Percentiles rank a stretch among this genome's conserved stretches.
phyloP scores from a whole-genome alignment of 1,140 invertebrate genomes.

The Panagrolaimus sp. region DNA sequence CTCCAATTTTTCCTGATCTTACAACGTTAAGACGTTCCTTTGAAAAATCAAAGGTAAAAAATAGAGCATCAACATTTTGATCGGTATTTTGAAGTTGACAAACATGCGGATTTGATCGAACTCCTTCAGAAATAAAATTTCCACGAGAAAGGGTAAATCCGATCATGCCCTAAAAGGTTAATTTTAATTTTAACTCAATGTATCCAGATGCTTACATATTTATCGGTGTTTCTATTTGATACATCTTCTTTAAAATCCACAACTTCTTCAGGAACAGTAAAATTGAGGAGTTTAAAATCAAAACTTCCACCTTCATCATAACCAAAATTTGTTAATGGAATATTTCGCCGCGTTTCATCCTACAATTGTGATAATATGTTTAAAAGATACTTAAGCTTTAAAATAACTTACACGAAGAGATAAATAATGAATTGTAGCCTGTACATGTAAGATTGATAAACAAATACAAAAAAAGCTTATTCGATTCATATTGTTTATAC shows the following conservation, averaged over 20 bases:
- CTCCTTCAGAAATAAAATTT: constrained; percentile 37
- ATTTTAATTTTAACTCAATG: too few species aligned
- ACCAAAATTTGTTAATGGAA: constrained; percentile 83
- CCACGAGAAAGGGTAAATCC: constrained; percentile 52
- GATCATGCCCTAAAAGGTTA: too few species aligned
- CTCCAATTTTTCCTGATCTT: constrained; percentile 29
- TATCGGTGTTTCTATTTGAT: constrained; percentile 65
- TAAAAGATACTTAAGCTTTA: too few species aligned
- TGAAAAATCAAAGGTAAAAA: constrained; percentile 50
- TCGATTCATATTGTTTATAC: too few species aligned
- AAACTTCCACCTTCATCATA: constrained; percentile 78
- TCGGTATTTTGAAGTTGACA: constrained; percentile 52
- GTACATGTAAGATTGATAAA: neutral
- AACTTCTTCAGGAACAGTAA: constrained; percentile 56
- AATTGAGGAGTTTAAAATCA: constrained; percentile 70
- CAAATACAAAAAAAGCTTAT: too few species aligned
- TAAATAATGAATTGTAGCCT: neutral
- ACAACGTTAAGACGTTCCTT: constrained; percentile 20
- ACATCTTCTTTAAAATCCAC: constrained; percentile 38
- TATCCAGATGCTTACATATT: too few species aligned
- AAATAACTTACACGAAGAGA: constrained; percentile 11
- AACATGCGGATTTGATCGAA: constrained; percentile 51
- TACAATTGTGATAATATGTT: too few species aligned
- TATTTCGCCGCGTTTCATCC: constrained; percentile 78
- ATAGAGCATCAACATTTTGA: constrained; percentile 41